Conservation (phyloP, 2,113 vertebrate genomes). For the Caranx melampygus region DNA sequence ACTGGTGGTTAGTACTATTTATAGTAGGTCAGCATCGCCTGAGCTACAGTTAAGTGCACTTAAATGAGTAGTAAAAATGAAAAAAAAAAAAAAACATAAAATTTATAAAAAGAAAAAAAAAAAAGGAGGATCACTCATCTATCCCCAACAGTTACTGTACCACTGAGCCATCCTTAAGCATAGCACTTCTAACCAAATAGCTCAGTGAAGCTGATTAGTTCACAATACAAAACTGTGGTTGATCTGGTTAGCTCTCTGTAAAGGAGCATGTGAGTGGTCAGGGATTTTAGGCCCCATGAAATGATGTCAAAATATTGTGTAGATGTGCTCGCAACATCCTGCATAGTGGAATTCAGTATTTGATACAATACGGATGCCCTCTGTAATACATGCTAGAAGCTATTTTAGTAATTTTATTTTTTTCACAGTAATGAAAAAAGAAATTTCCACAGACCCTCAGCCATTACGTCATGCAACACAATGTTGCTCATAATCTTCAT, state of each 20-base stretch:
- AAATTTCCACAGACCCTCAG: no score
- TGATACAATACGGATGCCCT: no score
- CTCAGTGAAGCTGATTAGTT: conserved; percentile 32
- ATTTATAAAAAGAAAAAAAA: no score
- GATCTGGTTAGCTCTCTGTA: not conserved
- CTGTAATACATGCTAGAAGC: no score
- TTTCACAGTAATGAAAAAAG: no score
- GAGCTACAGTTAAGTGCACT: not conserved
- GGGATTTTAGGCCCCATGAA: no score
- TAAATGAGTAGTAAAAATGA: not conserved
- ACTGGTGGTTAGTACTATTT: conserved; percentile 12
- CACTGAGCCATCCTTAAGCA: conserved; percentile 42
- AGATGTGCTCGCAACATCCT: no score
- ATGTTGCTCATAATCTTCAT: no score
- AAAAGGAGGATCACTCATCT: conserved; percentile 23
- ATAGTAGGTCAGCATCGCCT: not conserved
- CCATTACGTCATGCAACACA: no score
- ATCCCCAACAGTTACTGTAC: conserved; percentile 26
- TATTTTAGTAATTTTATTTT: no score
- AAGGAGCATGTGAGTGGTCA: not conserved
- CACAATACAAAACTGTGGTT: conserved; percentile 27
- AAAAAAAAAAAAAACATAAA: not conserved
- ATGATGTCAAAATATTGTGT: no score
- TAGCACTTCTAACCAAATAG: conserved; percentile 44
- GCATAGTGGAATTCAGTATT: no score